Conservation (phyloP, 1,140 invertebrate species). For the Drosophila kohkoa region DNA sequence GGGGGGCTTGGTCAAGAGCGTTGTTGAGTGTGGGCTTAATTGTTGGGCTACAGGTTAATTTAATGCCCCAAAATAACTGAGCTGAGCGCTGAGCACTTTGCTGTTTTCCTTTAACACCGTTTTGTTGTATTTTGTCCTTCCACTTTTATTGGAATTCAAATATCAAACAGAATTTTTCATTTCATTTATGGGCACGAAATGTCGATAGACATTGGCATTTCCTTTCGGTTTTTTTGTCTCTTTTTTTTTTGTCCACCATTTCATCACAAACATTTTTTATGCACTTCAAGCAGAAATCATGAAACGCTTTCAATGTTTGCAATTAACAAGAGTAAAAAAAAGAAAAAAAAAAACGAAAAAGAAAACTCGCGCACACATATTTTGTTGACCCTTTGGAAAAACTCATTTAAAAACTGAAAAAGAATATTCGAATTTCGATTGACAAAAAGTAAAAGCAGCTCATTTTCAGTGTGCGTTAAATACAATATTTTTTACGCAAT, state of each 20-base stretch:
- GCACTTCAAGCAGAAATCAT: conserved; percentile 4
- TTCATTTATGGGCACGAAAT: conserved; percentile 1
- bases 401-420: neutral
- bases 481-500: too few species aligned
- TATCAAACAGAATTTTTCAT: conserved; percentile 14
- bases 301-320: neutral
- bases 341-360: neutral
- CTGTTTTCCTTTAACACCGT: neutral
- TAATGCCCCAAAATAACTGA: neutral
- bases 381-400: neutral
- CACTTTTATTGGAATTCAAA: conserved; percentile 21
- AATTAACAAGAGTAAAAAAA: conserved; percentile 5
- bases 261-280: neutral
- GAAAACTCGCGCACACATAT: neutral
- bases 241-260: neutral
- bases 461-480: neutral
- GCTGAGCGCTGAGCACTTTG: too few species aligned
- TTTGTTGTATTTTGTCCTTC: neutral
- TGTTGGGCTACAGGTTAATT: conserved; percentile 1
- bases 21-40: neutral
- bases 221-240: neutral
- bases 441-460: neutral
- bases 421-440: neutral
- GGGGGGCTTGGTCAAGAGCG: conserved; percentile 4
- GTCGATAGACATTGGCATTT: neutral